Evolutionary conservation across 1,140 invertebrate species (phyloP).

Genomic region (Aphelinus certus): DNA sequence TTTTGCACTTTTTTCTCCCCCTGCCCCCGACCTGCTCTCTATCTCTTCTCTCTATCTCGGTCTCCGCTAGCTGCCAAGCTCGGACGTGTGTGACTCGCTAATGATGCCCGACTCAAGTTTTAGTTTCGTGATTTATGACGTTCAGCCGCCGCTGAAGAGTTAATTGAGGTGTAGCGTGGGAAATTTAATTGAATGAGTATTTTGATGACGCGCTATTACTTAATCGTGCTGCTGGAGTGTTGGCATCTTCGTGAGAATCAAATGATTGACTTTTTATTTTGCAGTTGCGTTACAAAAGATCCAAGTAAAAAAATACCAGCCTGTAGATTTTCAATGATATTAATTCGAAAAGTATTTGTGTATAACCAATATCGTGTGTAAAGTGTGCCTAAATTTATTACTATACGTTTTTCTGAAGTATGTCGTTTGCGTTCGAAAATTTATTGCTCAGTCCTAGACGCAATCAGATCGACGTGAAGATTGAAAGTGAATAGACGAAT

Average conservation of each 20-base stretch:
- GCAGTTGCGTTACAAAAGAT: no score
- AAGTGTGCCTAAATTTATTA: no score
- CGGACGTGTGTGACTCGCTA: neutral
- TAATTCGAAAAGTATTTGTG: no score
- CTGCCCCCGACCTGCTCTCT: slow-evolving; percentile 1
- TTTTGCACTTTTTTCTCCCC: slow-evolving; percentile 14
- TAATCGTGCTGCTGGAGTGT: neutral
- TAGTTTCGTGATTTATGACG: neutral
- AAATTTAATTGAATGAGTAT: neutral
- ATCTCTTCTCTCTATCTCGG: neutral
- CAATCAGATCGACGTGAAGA: no score
- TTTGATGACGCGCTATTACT: neutral
- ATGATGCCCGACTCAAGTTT: neutral
- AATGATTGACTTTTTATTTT: neutral
- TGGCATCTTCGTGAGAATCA: neutral
- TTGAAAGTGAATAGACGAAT: no score
- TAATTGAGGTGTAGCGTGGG: neutral
- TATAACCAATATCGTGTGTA: no score
- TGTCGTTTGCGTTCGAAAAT: no score
- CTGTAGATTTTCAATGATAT: no score
- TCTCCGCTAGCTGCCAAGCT: neutral
- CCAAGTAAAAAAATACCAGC: no score
- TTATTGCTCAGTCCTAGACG: no score
- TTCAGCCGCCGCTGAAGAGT: neutral
- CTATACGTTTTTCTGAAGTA: no score